These are phyloP conservation scores for Drosophila pectinifera DNA, from an alignment of 1,140 invertebrate genomes.

Conservation along the genomic window DNA sequence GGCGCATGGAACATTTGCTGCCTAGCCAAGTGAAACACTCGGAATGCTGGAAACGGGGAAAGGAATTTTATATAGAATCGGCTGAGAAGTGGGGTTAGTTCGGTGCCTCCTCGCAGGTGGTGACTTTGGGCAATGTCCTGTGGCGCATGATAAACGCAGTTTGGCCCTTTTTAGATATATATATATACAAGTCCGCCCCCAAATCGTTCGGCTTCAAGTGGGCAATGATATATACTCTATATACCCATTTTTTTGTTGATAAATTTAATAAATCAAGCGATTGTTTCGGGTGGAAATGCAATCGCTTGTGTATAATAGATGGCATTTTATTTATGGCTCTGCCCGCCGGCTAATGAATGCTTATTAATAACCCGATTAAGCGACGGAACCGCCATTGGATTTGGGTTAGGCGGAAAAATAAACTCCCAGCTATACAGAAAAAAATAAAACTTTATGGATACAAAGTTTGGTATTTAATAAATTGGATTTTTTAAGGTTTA, in stretches of 20 bases:
- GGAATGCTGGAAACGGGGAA: constrained; percentile 9
- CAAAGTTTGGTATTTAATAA: not conserved
- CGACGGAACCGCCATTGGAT: not conserved
- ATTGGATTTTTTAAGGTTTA: not conserved
- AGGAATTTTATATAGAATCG: constrained; percentile 2
- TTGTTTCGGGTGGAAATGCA: constrained; percentile 57
- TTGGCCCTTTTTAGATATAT: constrained; percentile 67
- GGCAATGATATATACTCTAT: constrained; percentile 18
- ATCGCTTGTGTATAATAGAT: constrained; percentile 69
- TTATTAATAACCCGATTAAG: constrained; percentile 75
- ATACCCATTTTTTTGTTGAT: constrained; percentile 45
- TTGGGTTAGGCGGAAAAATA: constrained; percentile 15
- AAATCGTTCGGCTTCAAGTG: constrained; percentile 15
- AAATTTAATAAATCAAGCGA: constrained; percentile 75
- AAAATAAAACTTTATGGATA: not conserved
- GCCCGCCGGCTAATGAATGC: constrained; percentile 62
- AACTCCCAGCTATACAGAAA: not conserved
- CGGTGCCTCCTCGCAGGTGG: constrained; percentile 37
- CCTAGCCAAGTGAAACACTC: constrained; percentile 64
- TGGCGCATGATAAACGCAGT: constrained; percentile 73
- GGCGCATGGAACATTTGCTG: constrained; percentile 73
- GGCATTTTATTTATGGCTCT: constrained; percentile 69
- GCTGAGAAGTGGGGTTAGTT: constrained; percentile 20
- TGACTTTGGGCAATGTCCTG: constrained; percentile 75
- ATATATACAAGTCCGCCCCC: constrained; percentile 25